Evolutionary conservation across 92 coral and sea anemone species (phyloP).

Genomic region (Zoanthus solanderi): DNA sequence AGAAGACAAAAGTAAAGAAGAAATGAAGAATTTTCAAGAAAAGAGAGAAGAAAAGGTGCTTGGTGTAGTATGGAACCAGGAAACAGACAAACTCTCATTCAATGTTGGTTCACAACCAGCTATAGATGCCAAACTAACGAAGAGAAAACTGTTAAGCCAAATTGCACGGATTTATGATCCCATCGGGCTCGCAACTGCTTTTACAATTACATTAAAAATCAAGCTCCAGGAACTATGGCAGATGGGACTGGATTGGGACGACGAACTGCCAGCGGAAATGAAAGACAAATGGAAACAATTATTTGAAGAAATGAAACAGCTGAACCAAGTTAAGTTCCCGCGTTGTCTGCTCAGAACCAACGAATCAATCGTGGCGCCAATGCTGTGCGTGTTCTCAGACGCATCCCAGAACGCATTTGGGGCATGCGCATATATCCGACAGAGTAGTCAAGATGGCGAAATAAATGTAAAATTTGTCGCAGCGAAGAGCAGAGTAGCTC

Average conservation of each 20-base stretch:
- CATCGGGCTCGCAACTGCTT: conserved; percentile 42
- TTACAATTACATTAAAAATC: conserved; percentile 34
- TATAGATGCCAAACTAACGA: not conserved
- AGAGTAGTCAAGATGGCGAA: conserved; percentile 44
- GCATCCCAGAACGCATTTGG: no score
- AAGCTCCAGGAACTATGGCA: not conserved
- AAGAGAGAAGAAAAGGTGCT: no score
- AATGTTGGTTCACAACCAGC: conserved; percentile 47
- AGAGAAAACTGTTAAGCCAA: conserved; percentile 32
- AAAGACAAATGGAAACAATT: not conserved
- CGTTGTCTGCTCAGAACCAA: conserved; percentile 7
- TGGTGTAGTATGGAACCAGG: conserved; percentile 39
- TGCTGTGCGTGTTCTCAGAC: conserved; percentile 12
- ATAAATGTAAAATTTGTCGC: conserved; percentile 2
- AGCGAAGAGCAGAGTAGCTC: conserved; percentile 2
- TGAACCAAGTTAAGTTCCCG: conserved; percentile 32
- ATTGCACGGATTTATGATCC: conserved; percentile 42
- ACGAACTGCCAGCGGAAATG: no score
- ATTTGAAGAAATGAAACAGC: conserved; percentile 15
- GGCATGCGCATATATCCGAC: conserved; percentile 56
- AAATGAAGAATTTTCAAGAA: not conserved
- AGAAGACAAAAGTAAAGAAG: not conserved
- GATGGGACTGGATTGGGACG: no score
- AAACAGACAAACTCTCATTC: conserved; percentile 29
- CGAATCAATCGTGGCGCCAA: not conserved